A percentile compares a stretch with the other conserved stretches of the same genome.
Conservation (phyloP, 2,113 vertebrate species). For the Heliornis fulica region DNA sequence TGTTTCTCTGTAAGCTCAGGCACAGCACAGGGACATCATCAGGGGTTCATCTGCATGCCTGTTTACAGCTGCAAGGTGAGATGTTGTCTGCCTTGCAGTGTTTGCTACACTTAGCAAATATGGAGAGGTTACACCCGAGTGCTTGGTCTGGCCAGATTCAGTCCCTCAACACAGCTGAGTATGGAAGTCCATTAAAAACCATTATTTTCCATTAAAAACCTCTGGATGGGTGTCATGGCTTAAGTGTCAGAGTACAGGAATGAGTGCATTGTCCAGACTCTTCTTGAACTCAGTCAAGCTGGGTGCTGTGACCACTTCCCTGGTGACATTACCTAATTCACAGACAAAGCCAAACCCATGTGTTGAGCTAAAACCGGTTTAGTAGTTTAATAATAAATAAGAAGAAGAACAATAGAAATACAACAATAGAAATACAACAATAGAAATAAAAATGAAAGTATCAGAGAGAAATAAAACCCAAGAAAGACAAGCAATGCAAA, state of each 20-base stretch:
- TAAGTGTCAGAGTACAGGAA: too few species aligned
- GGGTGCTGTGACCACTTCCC: too few species aligned
- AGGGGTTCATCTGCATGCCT: not conserved
- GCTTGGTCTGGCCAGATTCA: not conserved
- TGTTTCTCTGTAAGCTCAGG: not conserved
- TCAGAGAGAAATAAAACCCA: not conserved
- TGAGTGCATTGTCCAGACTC: too few species aligned
- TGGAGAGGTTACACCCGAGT: not conserved
- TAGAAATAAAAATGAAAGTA: not conserved
- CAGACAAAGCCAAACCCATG: too few species aligned
- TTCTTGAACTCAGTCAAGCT: too few species aligned
- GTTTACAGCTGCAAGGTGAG: not conserved
- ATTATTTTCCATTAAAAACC: not conserved
- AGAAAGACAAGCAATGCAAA: not conserved
- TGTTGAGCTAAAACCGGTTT: not conserved
- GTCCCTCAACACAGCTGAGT: not conserved
- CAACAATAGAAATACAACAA: not conserved
- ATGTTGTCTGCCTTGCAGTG: not conserved
- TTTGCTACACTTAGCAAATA: not conserved
- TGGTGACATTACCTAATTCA: too few species aligned
- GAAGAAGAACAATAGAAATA: too few species aligned
- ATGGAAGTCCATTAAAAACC: not conserved
- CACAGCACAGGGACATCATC: not conserved
- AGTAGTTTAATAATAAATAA: not conserved
- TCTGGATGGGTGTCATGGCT: not conserved